These are phyloP conservation scores for Pseudotriccus pelzelni DNA, from an alignment of 2,797 vertebrate species.

Conservation along the genomic window DNA sequence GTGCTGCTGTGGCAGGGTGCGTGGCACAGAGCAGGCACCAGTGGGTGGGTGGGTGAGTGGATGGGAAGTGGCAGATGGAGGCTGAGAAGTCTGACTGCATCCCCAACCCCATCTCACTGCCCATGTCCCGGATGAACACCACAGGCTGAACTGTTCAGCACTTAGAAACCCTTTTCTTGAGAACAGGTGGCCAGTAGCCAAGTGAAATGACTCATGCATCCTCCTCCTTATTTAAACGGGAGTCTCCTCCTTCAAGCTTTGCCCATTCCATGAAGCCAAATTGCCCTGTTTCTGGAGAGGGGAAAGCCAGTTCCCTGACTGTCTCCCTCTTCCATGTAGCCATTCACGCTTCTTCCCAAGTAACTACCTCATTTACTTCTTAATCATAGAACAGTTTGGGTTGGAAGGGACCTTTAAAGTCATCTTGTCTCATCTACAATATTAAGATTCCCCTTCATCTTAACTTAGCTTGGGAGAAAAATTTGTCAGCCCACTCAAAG, in stretches of 20 bases:
- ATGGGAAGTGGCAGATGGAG: neutral
- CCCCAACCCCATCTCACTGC: neutral
- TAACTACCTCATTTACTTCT: neutral
- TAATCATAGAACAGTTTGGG: neutral
- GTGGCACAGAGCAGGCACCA: neutral
- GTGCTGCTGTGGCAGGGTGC: rapidly evolving
- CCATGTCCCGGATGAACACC: neutral
- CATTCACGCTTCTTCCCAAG: neutral
- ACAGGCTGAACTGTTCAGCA: neutral
- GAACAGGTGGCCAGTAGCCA: neutral
- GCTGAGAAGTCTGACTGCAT: neutral
- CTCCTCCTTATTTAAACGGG: neutral
- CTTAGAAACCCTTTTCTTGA: neutral
- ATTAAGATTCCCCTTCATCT: neutral
- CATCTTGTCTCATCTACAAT: neutral
- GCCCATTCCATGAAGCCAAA: neutral
- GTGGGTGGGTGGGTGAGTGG: neutral
- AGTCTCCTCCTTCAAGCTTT: neutral
- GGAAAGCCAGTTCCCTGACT: neutral
- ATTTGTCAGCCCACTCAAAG: neutral
- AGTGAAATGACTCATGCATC: neutral
- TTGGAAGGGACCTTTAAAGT: neutral
- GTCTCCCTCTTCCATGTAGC: neutral
- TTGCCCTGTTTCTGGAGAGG: neutral
- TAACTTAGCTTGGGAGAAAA: neutral